Evolutionary conservation across 64 coral and sea anemone species (phyloP).

Genomic region (Acropora yongei): DNA sequence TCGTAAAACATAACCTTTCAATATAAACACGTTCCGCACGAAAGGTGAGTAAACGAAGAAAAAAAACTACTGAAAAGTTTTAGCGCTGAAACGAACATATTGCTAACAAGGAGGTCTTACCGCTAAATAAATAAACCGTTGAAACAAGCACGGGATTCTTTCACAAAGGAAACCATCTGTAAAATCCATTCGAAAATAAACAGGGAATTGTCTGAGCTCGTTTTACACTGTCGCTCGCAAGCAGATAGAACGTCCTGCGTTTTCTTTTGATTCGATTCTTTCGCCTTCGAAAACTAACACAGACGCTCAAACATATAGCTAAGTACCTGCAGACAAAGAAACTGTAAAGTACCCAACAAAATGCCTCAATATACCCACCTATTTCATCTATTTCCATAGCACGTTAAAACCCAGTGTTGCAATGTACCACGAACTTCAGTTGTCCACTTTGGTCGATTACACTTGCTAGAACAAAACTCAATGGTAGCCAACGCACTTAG

Average conservation of each 20-base stretch:
- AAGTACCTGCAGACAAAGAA: neutral
- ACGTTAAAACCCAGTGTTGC: neutral
- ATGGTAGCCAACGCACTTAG: slow-evolving; percentile 28
- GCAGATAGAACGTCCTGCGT: too few relatives aligned
- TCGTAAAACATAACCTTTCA: too few relatives aligned
- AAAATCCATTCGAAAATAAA: neutral
- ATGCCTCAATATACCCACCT: neutral
- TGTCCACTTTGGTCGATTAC: neutral
- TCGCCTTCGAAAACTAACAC: neutral
- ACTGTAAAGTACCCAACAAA: neutral
- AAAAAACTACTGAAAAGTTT: neutral
- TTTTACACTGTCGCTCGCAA: too few relatives aligned
- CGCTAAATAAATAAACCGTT: neutral
- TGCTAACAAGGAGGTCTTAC: neutral
- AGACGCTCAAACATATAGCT: neutral
- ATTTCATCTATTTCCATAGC: slow-evolving; percentile 46
- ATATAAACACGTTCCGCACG: too few relatives aligned
- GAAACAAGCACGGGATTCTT: neutral
- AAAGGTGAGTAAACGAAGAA: neutral
- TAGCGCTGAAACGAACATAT: neutral
- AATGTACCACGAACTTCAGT: neutral
- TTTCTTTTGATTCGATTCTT: neutral
- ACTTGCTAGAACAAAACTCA: neutral
- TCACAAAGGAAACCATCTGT: slow-evolving; percentile 20
- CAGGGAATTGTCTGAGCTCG: too few relatives aligned